Evolutionary conservation across 2,888 invertebrate species (phyloP).

Genomic region (Rotaria socialis): DNA sequence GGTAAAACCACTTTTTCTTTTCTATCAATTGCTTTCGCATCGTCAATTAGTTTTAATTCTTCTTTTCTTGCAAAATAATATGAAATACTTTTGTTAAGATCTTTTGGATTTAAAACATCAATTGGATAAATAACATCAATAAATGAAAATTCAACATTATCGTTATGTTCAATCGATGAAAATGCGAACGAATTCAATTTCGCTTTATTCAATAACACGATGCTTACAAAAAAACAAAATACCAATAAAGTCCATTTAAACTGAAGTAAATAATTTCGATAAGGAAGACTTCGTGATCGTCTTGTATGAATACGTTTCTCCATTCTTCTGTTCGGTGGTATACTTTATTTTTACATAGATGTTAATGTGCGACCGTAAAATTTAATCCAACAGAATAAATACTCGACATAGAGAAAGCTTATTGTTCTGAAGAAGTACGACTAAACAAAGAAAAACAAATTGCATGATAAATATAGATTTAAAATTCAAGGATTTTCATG

Average conservation of each 20-base stretch:
- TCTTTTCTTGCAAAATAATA: conserved; percentile 1
- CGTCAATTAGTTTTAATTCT: background rate
- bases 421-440: too few relatives aligned
- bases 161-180: background rate
- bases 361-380: too few relatives aligned
- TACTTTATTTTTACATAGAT: too few relatives aligned
- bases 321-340: background rate
- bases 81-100: background rate
- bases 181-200: background rate
- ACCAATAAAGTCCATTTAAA: background rate
- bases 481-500: too few relatives aligned
- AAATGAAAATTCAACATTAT: background rate
- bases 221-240: background rate
- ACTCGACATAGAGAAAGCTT: too few relatives aligned
- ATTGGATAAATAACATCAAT: background rate
- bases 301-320: background rate
- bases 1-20: background rate
- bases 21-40: background rate
- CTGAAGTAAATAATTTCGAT: background rate
- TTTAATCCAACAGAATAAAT: too few relatives aligned
- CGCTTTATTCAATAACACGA: background rate
- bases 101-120: background rate
- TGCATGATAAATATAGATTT: too few relatives aligned
- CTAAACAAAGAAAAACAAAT: too few relatives aligned
- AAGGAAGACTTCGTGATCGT: background rate